Base-by-base conservation (phyloP, 2,113 vertebrate species). In the Mus spicilegus region DNA sequence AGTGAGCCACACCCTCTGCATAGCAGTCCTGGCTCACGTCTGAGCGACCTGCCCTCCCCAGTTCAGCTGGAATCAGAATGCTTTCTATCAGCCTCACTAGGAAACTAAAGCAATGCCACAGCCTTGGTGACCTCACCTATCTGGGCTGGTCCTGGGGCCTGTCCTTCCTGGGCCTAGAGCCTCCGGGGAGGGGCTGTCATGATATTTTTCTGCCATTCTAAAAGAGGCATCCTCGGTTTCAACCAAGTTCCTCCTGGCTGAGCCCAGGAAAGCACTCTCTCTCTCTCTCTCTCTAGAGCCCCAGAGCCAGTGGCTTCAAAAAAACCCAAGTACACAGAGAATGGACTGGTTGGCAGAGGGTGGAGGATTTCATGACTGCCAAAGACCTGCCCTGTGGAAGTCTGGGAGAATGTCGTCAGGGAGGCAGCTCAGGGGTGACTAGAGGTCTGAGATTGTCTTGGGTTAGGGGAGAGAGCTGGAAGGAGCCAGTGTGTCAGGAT, bases 71-170 rank as follows among this genome's bases (percentile, higher is more conserved):
- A 58, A 72, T 93, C 88, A 28, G 91, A 82, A 67, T 94, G 89
- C 92, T 95, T 96, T 63, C 56, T 33, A 70, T 91, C 92, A 94
- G 51, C 89, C 89, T 96, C 49, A 36, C 87, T 94, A 94, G 95
- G 97, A 92, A 94, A 93, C 67, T n/a, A 94, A 85, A 75, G 67
- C 87, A 61, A 28, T 72, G 72, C 36, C 77, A 54, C 61, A 17
- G 58, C 81, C 72, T 93, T 22, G 12, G 33, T 4, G 24, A 75
- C 65, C 63, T 93, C 58, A 96, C 51, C 86, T 95, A 30, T 76
- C 73, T 82, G 36, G 54, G n/a, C 77, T 67, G n/a, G 54, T n/a
- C 54, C 36, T 24, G 10, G 24, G 63, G 7, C 33, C 22, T 58
- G 9, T 69, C 56, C 11, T 20, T 67, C 16, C 1, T 65, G 67